Conservation (phyloP, 1,140 invertebrate species). For the Holcopasites calliopsidis region DNA sequence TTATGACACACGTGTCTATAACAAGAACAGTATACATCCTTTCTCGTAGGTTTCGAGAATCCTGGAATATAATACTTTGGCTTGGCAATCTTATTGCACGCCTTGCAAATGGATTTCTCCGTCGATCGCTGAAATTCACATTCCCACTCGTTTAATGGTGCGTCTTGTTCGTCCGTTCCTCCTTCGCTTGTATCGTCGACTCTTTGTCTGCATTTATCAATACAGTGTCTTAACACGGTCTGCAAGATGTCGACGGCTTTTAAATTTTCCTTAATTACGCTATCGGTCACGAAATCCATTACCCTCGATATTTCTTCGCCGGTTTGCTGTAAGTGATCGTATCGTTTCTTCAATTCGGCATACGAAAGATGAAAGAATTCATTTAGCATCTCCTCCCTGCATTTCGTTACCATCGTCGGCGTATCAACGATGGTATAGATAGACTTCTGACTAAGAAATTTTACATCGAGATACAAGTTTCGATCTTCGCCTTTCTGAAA, state of each 20-base stretch:
- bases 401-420: constrained; percentile 22
- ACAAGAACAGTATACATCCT: constrained; percentile 69
- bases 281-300: constrained; percentile 41
- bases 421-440: constrained; percentile 21
- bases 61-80: constrained; percentile 68
- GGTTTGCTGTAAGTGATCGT: constrained; percentile 57
- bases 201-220: constrained; percentile 21
- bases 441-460: neutral
- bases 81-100: constrained; percentile 63
- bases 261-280: constrained; percentile 42
- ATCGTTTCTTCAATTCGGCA: constrained; percentile 51
- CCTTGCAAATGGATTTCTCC: constrained; percentile 40
- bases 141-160: constrained; percentile 44
- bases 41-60: constrained; percentile 58
- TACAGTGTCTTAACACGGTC: constrained; percentile 38
- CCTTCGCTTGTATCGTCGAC: constrained; percentile 21
- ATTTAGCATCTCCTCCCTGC: constrained; percentile 61
- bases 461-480: constrained; percentile 44
- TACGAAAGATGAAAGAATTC: constrained; percentile 51
- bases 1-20: constrained; percentile 69
- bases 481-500: constrained; percentile 30
- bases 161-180: neutral
- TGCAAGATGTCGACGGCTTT: constrained; percentile 53
- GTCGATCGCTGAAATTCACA: neutral
- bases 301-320: constrained; percentile 47